Evolutionary conservation across 2,797 vertebrate genomes (phyloP).

Genomic region (Meriones psammophilus): DNA sequence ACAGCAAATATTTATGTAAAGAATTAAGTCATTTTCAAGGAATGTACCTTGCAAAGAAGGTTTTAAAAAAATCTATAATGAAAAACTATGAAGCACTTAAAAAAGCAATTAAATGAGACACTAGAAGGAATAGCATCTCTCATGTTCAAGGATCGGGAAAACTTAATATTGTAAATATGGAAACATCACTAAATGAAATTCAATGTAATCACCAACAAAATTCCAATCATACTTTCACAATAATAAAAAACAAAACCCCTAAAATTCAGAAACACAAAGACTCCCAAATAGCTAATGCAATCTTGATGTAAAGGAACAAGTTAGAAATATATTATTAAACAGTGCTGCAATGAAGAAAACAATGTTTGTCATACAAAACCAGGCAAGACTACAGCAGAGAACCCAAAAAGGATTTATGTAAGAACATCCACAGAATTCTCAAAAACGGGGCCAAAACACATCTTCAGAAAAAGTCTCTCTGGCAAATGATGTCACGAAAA

Average conservation of each 20-base stretch:
- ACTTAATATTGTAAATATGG: not conserved
- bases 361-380: not conserved
- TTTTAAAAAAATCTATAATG: not conserved
- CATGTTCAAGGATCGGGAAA: not conserved
- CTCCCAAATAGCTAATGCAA: not conserved
- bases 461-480: not conserved
- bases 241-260: not conserved
- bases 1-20: conserved; percentile 34
- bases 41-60: not conserved
- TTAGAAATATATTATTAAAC: not conserved
- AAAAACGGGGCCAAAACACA: not conserved
- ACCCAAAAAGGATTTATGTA: not conserved
- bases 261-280: not conserved
- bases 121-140: not conserved
- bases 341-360: not conserved
- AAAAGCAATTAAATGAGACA: not conserved
- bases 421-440: not conserved
- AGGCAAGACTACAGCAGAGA: not conserved
- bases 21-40: not conserved
- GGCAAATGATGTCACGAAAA: not conserved
- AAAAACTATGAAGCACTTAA: not conserved
- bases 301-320: not conserved
- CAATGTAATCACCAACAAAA: not conserved
- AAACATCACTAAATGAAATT: not conserved
- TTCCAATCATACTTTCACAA: not conserved